Conservation (phyloP, 2,797 vertebrate genomes). For the Mus minutoides region DNA sequence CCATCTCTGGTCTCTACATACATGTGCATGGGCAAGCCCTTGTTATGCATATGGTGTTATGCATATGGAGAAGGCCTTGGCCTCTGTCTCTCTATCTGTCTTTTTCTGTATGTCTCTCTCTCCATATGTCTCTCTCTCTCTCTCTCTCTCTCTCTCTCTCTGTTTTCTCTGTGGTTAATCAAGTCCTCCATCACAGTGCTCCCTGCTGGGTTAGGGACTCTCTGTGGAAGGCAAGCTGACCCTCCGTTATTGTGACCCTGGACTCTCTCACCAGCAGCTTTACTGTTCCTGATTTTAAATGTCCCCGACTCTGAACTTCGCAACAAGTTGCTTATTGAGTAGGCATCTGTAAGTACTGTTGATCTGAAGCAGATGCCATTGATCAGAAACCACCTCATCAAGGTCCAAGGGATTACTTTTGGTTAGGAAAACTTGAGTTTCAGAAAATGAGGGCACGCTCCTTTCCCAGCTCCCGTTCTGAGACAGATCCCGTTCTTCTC, state of each 20-base stretch:
- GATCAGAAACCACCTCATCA: neutral
- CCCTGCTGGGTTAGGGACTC: neutral
- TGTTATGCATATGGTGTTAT: too few species aligned
- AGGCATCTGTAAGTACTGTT: neutral
- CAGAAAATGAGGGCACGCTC: neutral
- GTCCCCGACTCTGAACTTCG: neutral
- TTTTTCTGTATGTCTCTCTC: neutral
- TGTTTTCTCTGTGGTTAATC: neutral
- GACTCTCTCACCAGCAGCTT: neutral
- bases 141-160: too few species aligned
- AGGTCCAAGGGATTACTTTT: neutral
- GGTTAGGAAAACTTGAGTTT: conserved; percentile 30
- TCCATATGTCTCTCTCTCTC: neutral
- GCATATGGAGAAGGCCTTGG: too few species aligned
- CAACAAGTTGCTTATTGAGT: neutral
- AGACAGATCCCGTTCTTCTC: neutral
- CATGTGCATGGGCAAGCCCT: too few species aligned
- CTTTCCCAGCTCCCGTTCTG: neutral
- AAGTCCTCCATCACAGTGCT: neutral
- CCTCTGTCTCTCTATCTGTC: neutral
- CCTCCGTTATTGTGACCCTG: accelerated
- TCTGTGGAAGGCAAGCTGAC: neutral
- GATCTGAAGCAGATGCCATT: neutral
- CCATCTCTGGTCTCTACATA: too few species aligned
- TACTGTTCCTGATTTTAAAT: neutral